phyloP scores from a whole-genome alignment of 2,797 vertebrate genomes.

The Anas georgica region DNA sequence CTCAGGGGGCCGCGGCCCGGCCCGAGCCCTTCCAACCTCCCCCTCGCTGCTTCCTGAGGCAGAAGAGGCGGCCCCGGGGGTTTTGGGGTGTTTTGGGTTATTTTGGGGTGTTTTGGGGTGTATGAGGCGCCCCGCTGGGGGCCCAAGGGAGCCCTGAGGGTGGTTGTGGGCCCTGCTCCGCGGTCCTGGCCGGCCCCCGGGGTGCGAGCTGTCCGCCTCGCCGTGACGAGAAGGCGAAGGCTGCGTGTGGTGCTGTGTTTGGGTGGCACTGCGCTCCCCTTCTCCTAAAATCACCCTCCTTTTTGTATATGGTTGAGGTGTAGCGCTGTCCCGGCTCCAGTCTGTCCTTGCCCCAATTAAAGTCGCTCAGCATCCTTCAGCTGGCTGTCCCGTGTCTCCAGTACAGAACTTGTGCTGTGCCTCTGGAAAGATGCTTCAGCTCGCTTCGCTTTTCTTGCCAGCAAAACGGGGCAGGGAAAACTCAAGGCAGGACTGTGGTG shows the following conservation, averaged over 20 bases:
- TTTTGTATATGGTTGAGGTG: not conserved
- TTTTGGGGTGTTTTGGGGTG: too few species aligned
- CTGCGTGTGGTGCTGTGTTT: too few species aligned
- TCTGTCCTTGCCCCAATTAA: not conserved
- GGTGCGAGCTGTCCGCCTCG: too few species aligned
- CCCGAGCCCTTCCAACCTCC: not conserved
- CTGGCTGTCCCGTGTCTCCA: fast-evolving
- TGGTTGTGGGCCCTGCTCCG: too few species aligned
- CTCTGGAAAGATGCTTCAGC: not conserved
- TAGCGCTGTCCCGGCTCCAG: not conserved
- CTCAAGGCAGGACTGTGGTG: not conserved
- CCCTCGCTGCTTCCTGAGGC: not conserved
- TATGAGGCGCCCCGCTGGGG: not conserved
- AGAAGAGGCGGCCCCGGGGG: not conserved
- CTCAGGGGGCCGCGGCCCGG: not conserved
- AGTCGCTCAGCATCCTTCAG: not conserved
- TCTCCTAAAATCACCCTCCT: not conserved
- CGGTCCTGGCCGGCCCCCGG: too few species aligned
- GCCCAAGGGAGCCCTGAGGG: too few species aligned
- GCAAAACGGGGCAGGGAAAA: not conserved
- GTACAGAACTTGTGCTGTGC: not conserved
- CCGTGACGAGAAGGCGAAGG: too few species aligned
- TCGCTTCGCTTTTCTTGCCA: not conserved
- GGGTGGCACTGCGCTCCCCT: not conserved
- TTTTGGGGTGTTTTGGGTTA: too few species aligned